Base-by-base conservation (phyloP, 2,888 invertebrate genomes). In the Hoplodrina blanda region DNA sequence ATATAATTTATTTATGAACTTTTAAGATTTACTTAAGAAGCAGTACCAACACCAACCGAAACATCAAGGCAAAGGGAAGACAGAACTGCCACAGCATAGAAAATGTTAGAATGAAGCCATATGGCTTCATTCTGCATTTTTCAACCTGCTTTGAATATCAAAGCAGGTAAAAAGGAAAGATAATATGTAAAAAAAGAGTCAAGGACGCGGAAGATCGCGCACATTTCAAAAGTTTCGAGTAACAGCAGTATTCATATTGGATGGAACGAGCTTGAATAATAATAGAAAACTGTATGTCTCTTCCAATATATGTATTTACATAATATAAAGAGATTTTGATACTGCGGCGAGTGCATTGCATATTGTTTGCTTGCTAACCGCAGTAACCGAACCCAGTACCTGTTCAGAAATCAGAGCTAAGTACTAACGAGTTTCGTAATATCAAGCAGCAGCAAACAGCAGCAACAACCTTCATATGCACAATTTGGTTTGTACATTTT, bases 351-450 rank as follows among this genome's bases (percentile, higher is more conserved):
- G 67, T 78, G 79, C 80, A 83, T 86, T 76, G 79, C 81, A 83
- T 86, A 85, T 83, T 84, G 86, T 87, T 73, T 66, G 65, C 62
- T 57, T 62, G 57, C 62, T 68, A 71, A 87, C 86, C 88, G 73
- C 87, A 86, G 82, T 83, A 82, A 85, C 76, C 66, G 67, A 81
- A 85, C 76, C 69, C 62, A 65, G 76, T 75, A 76, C 74, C 69
- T 81, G 69, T 78, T 81, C 69, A 66, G 46, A 46, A 46, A 46
- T 15, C 69, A 66, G 64, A 63, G 53, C 50, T 63, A 60, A 71
- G 64, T 65, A 63, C 62, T 60, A 69, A 76, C 65, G 61, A 63
- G 69, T 82, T 82, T 75, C 60, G 64, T 72, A 82, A 76, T 76
- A 70, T 73, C 52, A 73, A 72, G 57, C 75, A n/a, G n/a, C n/a